Conservation (phyloP, 2,113 vertebrate species). For the Ancistrus triradiatus region DNA sequence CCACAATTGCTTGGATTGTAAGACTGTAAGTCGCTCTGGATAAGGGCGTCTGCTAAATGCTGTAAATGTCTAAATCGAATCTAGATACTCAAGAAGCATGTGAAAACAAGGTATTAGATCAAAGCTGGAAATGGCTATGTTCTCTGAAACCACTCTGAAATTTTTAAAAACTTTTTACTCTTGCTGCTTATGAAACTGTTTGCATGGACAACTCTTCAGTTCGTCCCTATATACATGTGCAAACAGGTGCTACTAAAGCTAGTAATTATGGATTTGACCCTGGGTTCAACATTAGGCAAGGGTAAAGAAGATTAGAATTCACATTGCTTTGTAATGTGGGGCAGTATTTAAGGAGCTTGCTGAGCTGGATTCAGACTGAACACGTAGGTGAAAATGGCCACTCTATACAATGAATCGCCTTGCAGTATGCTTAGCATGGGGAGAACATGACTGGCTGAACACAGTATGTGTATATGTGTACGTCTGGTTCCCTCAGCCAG, state of each 20-base stretch:
- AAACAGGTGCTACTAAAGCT: slow-evolving; percentile 61
- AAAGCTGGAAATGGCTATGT: too few species aligned
- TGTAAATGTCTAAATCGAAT: too few species aligned
- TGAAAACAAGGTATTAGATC: too few species aligned
- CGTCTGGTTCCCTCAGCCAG: background rate
- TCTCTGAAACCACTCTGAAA: too few species aligned
- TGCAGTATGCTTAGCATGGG: slow-evolving; percentile 53
- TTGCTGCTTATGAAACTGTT: slow-evolving; percentile 55
- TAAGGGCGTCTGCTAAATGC: too few species aligned
- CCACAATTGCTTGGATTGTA: too few species aligned
- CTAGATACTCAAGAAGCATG: too few species aligned
- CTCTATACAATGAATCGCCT: slow-evolving; percentile 69
- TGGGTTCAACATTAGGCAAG: slow-evolving; percentile 59
- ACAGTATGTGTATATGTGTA: slow-evolving; percentile 7
- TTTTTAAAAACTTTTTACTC: too few species aligned
- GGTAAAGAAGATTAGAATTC: slow-evolving; percentile 51
- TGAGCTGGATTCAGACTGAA: slow-evolving; percentile 52
- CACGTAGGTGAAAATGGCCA: slow-evolving; percentile 67
- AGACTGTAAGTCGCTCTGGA: too few species aligned
- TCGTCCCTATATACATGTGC: slow-evolving; percentile 9
- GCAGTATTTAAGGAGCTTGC: background rate
- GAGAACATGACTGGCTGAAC: too few species aligned
- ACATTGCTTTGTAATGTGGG: background rate
- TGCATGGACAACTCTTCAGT: slow-evolving; percentile 55
- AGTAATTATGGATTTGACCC: slow-evolving; percentile 54